Base-by-base conservation (phyloP, 2,113 vertebrate genomes). In the Helogale parvula region DNA sequence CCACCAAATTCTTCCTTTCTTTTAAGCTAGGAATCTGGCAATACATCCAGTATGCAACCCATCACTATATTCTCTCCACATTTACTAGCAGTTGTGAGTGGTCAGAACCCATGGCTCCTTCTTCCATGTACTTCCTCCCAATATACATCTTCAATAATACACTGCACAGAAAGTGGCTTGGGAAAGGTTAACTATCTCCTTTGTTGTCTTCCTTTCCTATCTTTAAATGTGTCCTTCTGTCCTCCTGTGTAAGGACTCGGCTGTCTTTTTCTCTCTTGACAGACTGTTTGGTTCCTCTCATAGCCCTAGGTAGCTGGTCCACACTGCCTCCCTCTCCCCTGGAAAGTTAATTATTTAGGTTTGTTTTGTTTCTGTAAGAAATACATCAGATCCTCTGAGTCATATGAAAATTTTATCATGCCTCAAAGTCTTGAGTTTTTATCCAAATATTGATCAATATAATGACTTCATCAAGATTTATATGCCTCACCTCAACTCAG, bases 351-450 rank as follows among this genome's bases (percentile, higher is more conserved):
- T 27, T 86, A 19, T n/a, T 90, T 57, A 86, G 31, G 57, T 77
- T 60, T 31, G 15, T 72, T 15, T 76, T 85, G 71, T 74, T 57
- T 57, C 16, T 85, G 5, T 74, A 90, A 57, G 66, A 81, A 97
- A 92, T 66, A 29, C 16, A 86, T 9, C 16, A 83, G 68, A 57
- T 65, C 35, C 52, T 54, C 13, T 41, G 31, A 54, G 7, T 60
- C 77, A 82, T 54, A 81, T 52, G 68, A 92, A 83, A 19, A 31
- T 47, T 94, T 25, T 4, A 57, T 92, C 29, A 4, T 52, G n/a
- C 23, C 66, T 94, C 50, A 88, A 12, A 93, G 25, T 80, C 77
- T 74, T 87, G 54, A 90, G 71, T 63, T 96, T 74, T 71, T 92
- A 82, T 65, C 60, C 41, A 94, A 90, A 93, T 71, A 60, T 15